Base-by-base conservation (phyloP, 1,140 invertebrate genomes). In the Solenopsis fugax region DNA sequence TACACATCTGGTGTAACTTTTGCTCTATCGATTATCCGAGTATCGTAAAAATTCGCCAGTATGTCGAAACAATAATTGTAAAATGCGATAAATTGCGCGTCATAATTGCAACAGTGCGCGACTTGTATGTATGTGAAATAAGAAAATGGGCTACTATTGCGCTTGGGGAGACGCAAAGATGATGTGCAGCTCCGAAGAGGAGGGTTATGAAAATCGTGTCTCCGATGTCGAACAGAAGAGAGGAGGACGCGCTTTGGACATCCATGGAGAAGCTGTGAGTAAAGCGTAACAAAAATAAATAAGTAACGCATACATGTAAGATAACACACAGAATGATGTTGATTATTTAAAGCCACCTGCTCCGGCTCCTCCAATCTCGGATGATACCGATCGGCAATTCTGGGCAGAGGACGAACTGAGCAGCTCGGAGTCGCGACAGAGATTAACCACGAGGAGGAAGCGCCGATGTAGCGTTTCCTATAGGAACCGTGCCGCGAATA, bases 391-490 rank as follows among this genome's bases (percentile, higher is more conserved):
- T 76, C 87, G 88, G 9, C 90, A 91, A 67, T 93, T 93, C 81
- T 93, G 93, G 93, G 93, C 92, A 0, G 93, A 93, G 65, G 93
- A 93, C 72, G 93, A 93, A 87, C 80, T 91, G 54, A 93, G 93
- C 54, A 88, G 81, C 67, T 87, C 89, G 9, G 93, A 93, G 62
- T 93, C 92, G 37, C 90, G 71, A 45, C 69, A 85, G 2, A 75
- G 58, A 56, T 84, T 91, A 60, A 69, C 86, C 6, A 12, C 54
- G 9, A 92, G 67, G 84, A 85, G 88, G 13, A 93, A 92, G 54
- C 90, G 91, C 71, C 87, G 91, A n/a, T 90, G 37, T 18, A 93
- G 90, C 84, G 56, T 92, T 4, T 87, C 92, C 45, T 93, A 93
- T 48, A 88, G 93, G 50, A 93, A 93, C 89, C 90, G 90, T 6